Percentiles rank a stretch among this genome's conserved stretches.
These are phyloP conservation scores for Dolichoris vasculosae DNA, from an alignment of 1,140 invertebrate genomes.

Conservation along the genomic window DNA sequence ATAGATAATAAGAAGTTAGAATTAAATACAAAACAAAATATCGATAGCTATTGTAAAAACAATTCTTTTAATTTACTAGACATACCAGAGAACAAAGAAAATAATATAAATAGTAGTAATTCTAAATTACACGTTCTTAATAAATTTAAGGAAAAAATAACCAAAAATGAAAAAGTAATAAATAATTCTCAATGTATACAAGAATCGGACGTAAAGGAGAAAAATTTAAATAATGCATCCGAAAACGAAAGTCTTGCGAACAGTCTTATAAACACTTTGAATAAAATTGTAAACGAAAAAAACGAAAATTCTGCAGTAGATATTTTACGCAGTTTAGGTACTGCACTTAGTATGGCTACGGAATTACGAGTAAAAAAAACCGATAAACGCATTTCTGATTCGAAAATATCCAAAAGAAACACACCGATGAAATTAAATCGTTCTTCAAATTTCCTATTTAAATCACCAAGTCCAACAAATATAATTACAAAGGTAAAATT, in stretches of 20 bases:
- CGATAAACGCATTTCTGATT: slow-evolving; percentile 29
- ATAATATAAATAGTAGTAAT: background rate
- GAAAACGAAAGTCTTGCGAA: slow-evolving; percentile 57
- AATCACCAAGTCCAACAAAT: slow-evolving; percentile 54
- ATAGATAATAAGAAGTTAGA: slow-evolving; percentile 8
- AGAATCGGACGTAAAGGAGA: slow-evolving; percentile 33
- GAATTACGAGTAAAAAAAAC: slow-evolving; percentile 19
- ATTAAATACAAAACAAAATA: slow-evolving; percentile 6
- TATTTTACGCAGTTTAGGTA: slow-evolving; percentile 60
- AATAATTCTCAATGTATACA: background rate
- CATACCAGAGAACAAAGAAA: slow-evolving; percentile 15
- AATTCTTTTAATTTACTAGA: slow-evolving; percentile 3
- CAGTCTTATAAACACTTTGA: slow-evolving; percentile 59
- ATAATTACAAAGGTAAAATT: slow-evolving; percentile 54
- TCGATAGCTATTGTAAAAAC: background rate
- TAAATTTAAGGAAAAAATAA: background rate
- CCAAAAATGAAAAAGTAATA: background rate
- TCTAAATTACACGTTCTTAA: background rate
- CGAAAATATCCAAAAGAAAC: slow-evolving; percentile 22
- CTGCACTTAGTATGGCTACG: slow-evolving; percentile 58
- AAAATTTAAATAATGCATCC: slow-evolving; percentile 20
- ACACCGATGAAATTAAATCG: background rate
- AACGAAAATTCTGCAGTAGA: slow-evolving; percentile 54
- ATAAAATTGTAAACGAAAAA: slow-evolving; percentile 60
- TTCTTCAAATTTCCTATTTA: slow-evolving; percentile 34